Evolutionary conservation across 1,140 invertebrate genomes (phyloP).

Genomic region (Drosophila baimaii): DNA sequence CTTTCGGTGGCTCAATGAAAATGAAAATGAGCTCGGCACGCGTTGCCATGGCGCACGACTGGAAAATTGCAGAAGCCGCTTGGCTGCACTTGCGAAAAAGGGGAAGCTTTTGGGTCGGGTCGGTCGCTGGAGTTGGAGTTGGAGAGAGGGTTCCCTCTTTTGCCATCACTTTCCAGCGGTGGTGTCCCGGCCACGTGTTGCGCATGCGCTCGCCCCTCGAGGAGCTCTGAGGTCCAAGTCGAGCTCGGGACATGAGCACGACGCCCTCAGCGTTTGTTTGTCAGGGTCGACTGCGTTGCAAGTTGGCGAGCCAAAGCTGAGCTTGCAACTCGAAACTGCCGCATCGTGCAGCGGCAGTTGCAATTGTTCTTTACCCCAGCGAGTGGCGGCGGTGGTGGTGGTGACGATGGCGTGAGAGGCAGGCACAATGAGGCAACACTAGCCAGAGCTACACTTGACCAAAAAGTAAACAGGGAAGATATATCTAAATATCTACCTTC

Average conservation of each 20-base stretch:
- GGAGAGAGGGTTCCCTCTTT: slow-evolving; percentile 17
- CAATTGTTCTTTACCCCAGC: slow-evolving; percentile 64
- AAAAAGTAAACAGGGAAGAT: background rate
- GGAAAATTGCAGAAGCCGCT: slow-evolving; percentile 77
- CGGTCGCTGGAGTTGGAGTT: background rate
- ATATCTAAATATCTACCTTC: no score
- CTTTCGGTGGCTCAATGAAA: slow-evolving; percentile 58
- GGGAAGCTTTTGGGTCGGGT: slow-evolving; percentile 26
- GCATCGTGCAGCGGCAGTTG: slow-evolving; percentile 72
- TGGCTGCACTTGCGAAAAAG: slow-evolving; percentile 57
- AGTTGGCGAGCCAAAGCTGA: slow-evolving; percentile 24
- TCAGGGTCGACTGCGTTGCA: slow-evolving; percentile 78
- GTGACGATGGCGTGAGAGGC: slow-evolving; percentile 58
- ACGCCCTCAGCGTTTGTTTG: slow-evolving; percentile 78
- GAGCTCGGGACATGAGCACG: slow-evolving; percentile 67
- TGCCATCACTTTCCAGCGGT: slow-evolving; percentile 43
- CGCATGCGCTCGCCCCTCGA: slow-evolving; percentile 66
- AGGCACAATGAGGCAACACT: slow-evolving; percentile 29
- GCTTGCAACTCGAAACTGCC: slow-evolving; percentile 61
- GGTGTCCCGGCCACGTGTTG: slow-evolving; percentile 74
- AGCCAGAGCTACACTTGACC: slow-evolving; percentile 2
- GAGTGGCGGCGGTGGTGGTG: slow-evolving; percentile 56
- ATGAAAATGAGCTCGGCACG: slow-evolving; percentile 80
- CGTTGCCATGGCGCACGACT: slow-evolving; percentile 75
- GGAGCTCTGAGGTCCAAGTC: slow-evolving; percentile 41